phyloP scores from a whole-genome alignment of 1,140 invertebrate species.

The Portunus trituberculatus region DNA sequence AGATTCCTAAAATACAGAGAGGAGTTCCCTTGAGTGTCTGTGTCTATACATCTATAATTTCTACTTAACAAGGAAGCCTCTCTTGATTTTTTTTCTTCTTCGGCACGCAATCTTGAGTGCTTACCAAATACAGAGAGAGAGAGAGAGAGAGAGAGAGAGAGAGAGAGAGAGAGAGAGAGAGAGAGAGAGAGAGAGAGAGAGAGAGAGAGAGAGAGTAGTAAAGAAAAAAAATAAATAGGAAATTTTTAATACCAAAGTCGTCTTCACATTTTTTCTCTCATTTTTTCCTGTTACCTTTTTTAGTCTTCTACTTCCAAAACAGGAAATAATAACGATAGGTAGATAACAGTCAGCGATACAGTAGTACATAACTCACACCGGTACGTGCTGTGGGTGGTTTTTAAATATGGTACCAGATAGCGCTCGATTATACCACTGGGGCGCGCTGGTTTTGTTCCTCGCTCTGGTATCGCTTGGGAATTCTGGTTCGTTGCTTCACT shows the following conservation, averaged over 20 bases:
- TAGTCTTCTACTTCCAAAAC: neutral
- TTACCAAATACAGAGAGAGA: neutral
- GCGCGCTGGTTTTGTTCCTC: too few species aligned
- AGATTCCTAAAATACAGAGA: too few species aligned
- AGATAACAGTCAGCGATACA: neutral
- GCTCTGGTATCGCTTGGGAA: too few species aligned
- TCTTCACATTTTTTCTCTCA: neutral
- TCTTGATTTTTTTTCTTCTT: too few species aligned
- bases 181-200: conserved; percentile 16
- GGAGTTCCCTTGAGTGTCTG: too few species aligned
- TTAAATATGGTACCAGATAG: neutral
- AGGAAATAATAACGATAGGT: neutral
- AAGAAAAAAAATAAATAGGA: neutral
- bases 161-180: conserved; percentile 20
- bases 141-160: conserved; percentile 24
- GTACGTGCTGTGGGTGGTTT: neutral
- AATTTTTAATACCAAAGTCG: too few species aligned
- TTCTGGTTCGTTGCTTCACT: too few species aligned
- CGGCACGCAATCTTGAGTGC: neutral
- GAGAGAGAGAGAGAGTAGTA: neutral
- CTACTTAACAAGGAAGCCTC: too few species aligned
- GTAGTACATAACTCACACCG: neutral
- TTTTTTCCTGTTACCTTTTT: neutral
- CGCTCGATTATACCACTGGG: neutral
- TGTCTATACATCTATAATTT: too few species aligned